Percentiles rank a stretch among this genome's conserved stretches.
These are phyloP conservation scores for Drosophila parabipectinata DNA, from an alignment of 1,140 invertebrate genomes.

Conservation along the genomic window DNA sequence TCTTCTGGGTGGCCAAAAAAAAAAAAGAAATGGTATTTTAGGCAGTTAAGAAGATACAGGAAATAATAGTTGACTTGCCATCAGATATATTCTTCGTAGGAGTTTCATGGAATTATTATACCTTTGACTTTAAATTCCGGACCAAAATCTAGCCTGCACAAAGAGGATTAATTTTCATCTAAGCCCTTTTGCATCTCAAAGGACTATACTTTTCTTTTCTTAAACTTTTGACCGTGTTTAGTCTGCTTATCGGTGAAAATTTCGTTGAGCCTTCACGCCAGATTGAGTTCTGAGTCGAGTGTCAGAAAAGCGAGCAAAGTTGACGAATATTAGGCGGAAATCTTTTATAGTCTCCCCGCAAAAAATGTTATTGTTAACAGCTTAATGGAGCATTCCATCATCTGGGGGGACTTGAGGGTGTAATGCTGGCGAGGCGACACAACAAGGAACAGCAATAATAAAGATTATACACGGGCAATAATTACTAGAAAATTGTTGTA, in stretches of 20 bases:
- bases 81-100: not conserved
- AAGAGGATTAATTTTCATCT: slow-evolving; percentile 4
- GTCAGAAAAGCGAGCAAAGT: slow-evolving; percentile 36
- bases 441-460: slow-evolving; percentile 72
- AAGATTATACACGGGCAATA: slow-evolving; percentile 81
- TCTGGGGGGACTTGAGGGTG: slow-evolving; percentile 14
- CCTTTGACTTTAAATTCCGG: no score
- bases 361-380: slow-evolving; percentile 77
- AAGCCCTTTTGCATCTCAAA: not conserved
- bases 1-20: slow-evolving; percentile 20
- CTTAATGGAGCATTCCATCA: slow-evolving; percentile 78
- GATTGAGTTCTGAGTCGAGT: slow-evolving; percentile 40
- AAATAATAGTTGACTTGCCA: not conserved
- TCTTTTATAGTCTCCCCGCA: slow-evolving; percentile 24
- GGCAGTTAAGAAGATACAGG: not conserved
- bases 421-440: slow-evolving; percentile 5
- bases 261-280: slow-evolving; percentile 22
- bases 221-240: slow-evolving; percentile 16
- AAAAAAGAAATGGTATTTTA: not conserved
- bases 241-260: slow-evolving; percentile 29
- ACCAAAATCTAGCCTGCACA: not conserved
- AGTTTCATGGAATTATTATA: no score
- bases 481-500: slow-evolving; percentile 65
- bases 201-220: not conserved
- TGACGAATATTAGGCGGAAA: slow-evolving; percentile 41